phyloP scores from a whole-genome alignment of 2,888 invertebrate genomes.

The Xanthia togata region DNA sequence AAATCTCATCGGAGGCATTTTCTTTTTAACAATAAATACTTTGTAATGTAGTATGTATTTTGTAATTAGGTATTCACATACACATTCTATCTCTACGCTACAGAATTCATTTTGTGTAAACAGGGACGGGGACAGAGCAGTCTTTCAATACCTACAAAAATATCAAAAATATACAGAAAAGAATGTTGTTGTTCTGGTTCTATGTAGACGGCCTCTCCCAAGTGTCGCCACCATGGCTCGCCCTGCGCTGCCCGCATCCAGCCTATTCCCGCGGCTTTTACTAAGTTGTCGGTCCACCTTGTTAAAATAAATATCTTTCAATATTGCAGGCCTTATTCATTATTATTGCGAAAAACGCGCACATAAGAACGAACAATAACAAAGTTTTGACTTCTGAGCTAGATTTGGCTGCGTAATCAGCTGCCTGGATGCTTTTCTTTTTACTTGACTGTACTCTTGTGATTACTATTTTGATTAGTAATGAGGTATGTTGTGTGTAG shows the following conservation, averaged over 20 bases:
- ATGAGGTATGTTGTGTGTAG: conserved; percentile 43
- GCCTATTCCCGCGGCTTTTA: not conserved
- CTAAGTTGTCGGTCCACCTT: not conserved
- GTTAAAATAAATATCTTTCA: not conserved
- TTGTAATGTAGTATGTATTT: no score
- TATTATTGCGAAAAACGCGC: not conserved
- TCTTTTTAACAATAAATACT: no score
- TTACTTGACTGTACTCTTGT: conserved; percentile 10
- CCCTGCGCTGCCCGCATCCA: not conserved
- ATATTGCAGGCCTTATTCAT: not conserved
- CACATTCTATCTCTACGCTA: not conserved
- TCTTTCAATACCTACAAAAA: not conserved
- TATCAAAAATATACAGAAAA: not conserved
- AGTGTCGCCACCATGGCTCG: not conserved
- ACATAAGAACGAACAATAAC: not conserved
- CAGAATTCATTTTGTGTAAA: not conserved
- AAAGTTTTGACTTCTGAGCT: not conserved
- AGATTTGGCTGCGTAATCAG: not conserved
- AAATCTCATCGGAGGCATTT: no score
- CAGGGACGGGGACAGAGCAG: not conserved
- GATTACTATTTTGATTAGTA: conserved; percentile 23
- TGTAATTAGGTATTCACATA: not conserved
- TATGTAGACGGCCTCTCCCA: not conserved
- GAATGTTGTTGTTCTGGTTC: not conserved
- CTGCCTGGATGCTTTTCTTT: not conserved